phyloP scores from a whole-genome alignment of 2,888 invertebrate genomes.

The Lamellibrachia columna region DNA sequence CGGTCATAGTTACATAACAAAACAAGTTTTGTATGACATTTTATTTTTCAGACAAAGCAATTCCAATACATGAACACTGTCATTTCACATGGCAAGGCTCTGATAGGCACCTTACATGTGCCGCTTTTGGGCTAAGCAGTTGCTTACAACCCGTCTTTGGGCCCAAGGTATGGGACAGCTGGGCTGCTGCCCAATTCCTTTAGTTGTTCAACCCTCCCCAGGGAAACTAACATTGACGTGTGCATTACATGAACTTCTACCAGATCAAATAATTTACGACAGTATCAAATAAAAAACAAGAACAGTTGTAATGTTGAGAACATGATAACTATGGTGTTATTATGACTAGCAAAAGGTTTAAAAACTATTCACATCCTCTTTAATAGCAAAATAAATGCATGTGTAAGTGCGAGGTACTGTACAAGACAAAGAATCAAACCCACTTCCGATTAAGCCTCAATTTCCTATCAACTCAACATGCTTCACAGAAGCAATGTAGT shows the following conservation, averaged over 20 bases:
- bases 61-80: not conserved
- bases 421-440: not conserved
- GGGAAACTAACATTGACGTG: not conserved
- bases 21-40: not conserved
- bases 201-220: not conserved
- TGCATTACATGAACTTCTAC: not conserved
- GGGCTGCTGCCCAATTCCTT: not conserved
- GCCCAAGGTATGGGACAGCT: not conserved
- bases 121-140: too few species aligned
- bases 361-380: not conserved
- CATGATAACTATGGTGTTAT: not conserved
- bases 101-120: not conserved
- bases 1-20: not conserved
- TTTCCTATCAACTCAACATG: not conserved
- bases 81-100: not conserved
- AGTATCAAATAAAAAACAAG: not conserved
- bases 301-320: not conserved
- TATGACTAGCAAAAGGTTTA: not conserved
- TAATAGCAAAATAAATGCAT: not conserved
- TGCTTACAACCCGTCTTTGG: too few species aligned
- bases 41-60: not conserved
- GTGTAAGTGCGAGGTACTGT: not conserved
- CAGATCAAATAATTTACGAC: not conserved
- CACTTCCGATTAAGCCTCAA: not conserved
- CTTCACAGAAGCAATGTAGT: not conserved